Evolutionary conservation across 2,888 invertebrate genomes (phyloP).

Genomic region (Macaria liturata): DNA sequence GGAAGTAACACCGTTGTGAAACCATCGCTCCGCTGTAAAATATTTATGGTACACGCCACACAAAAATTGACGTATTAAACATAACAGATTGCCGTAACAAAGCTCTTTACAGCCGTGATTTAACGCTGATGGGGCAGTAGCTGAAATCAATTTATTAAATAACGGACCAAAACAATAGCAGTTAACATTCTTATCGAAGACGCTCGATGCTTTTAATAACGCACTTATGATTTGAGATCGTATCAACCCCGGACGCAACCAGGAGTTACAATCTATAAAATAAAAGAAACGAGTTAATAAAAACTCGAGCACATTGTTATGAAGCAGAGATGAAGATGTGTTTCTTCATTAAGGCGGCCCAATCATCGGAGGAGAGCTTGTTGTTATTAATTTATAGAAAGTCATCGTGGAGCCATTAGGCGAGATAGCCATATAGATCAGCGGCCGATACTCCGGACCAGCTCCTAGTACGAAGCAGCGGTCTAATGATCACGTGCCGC

Average conservation of each 20-base stretch:
- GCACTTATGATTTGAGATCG: slow-evolving; percentile 34
- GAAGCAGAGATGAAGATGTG: slow-evolving; percentile 68
- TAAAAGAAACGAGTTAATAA: slow-evolving; percentile 55
- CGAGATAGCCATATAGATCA: slow-evolving; percentile 76
- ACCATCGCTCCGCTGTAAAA: slow-evolving; percentile 58
- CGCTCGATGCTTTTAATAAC: slow-evolving; percentile 20
- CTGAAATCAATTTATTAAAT: slow-evolving; percentile 25
- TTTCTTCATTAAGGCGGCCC: slow-evolving; percentile 72
- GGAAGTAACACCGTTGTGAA: slow-evolving; percentile 62
- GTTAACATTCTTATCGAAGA: slow-evolving; percentile 30
- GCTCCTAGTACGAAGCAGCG: slow-evolving; percentile 60
- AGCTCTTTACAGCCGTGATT: slow-evolving; percentile 49
- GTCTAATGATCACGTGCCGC: slow-evolving; percentile 77
- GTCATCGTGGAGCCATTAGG: slow-evolving; percentile 79
- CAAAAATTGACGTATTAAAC: slow-evolving; percentile 53
- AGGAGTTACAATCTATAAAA: slow-evolving; percentile 51
- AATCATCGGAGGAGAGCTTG: slow-evolving; percentile 68
- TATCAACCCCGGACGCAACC: slow-evolving; percentile 44
- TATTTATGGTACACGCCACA: slow-evolving; percentile 55
- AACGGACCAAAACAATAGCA: slow-evolving; percentile 30
- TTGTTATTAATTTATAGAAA: slow-evolving; percentile 83
- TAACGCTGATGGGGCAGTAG: slow-evolving; percentile 34
- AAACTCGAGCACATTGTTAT: slow-evolving; percentile 57
- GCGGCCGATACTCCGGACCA: slow-evolving; percentile 52
- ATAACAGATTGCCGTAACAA: slow-evolving; percentile 58